Conservation (phyloP, 2,888 invertebrate species). For the Minunthozetes semirufus region DNA sequence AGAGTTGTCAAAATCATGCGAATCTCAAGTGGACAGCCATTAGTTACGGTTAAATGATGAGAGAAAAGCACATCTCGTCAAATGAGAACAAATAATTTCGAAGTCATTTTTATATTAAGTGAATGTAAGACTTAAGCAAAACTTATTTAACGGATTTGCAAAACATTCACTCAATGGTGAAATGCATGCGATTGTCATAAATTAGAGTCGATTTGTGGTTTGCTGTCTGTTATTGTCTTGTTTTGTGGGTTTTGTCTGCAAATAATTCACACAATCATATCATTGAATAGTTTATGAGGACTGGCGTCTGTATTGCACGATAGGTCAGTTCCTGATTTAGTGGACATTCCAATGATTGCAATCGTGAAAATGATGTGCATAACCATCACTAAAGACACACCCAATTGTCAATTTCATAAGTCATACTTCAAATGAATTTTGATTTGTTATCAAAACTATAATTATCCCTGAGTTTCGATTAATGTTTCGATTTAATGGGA, state of each 20-base stretch:
- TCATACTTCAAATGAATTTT: not conserved
- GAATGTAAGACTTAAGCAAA: not conserved
- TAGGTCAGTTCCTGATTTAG: not conserved
- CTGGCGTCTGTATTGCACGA: not conserved
- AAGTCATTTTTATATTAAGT: not conserved
- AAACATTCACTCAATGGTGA: not conserved
- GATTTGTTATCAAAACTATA: not conserved
- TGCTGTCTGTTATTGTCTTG: not conserved
- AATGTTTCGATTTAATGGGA: not conserved
- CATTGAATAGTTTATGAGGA: not conserved
- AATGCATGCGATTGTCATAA: constrained; percentile 19
- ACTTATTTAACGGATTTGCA: constrained; percentile 21
- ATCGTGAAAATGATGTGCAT: constrained; percentile 20
- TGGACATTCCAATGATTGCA: constrained; percentile 24
- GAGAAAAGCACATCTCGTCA: not conserved
- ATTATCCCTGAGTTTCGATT: not conserved
- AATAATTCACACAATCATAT: constrained; percentile 16
- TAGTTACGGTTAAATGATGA: constrained; percentile 13
- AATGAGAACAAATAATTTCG: not conserved
- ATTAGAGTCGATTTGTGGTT: constrained; percentile 8
- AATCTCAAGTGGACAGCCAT: constrained; percentile 24
- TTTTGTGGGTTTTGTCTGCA: not conserved
- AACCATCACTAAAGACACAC: not conserved
- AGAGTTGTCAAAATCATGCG: constrained; percentile 18
- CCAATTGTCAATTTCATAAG: not conserved